These are phyloP conservation scores for Agrypnus murinus DNA, from an alignment of 2,888 invertebrate species.

Conservation along the genomic window DNA sequence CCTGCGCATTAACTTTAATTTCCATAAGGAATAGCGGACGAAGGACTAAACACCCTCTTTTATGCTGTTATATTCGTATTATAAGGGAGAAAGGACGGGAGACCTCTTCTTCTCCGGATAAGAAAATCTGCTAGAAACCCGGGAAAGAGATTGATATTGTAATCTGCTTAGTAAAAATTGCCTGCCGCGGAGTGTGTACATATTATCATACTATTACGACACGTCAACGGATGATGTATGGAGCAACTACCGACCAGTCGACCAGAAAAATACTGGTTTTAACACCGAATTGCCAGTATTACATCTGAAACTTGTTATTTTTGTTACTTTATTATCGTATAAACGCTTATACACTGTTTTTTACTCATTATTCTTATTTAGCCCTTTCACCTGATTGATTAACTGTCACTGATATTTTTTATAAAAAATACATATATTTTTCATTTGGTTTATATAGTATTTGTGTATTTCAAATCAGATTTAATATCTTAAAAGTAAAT, in stretches of 20 bases:
- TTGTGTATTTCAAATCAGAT: too few relatives aligned
- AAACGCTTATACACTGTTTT: too few relatives aligned
- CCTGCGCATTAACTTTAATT: conserved; percentile 66
- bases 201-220: conserved; percentile 73
- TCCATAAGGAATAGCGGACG: conserved; percentile 64
- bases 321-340: too few relatives aligned
- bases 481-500: too few relatives aligned
- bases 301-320: too few relatives aligned
- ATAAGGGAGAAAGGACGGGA: conserved; percentile 51
- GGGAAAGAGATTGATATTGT: conserved; percentile 71
- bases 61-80: too few relatives aligned
- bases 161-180: conserved; percentile 72
- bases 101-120: too few relatives aligned
- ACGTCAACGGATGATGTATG: conserved; percentile 72
- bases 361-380: too few relatives aligned
- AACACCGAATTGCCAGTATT: conserved; percentile 5
- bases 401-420: too few relatives aligned
- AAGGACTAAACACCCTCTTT: conserved; percentile 55
- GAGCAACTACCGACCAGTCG: conserved; percentile 67
- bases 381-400: too few relatives aligned
- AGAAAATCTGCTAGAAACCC: conserved; percentile 63
- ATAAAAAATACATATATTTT: too few relatives aligned
- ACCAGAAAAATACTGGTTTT: conserved; percentile 66
- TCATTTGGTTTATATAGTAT: too few relatives aligned
- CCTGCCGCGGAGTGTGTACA: conserved; percentile 71